Evolutionary conservation across 2,888 invertebrate species (phyloP).

Genomic region (Melieria crassipennis): DNA sequence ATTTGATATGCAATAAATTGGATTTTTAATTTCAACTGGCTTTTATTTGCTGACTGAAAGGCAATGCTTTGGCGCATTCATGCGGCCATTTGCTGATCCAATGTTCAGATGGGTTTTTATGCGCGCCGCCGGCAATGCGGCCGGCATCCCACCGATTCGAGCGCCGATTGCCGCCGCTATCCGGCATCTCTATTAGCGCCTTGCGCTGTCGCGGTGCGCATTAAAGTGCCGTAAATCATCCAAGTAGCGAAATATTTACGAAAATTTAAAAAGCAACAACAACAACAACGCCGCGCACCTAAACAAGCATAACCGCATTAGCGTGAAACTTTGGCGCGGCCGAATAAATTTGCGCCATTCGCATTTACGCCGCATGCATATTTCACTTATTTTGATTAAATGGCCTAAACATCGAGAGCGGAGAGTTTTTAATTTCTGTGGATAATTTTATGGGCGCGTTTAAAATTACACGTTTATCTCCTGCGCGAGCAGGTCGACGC

Average conservation of each 20-base stretch:
- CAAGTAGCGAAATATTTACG: too few relatives aligned
- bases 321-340: not conserved
- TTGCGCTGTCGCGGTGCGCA: constrained; percentile 10
- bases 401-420: not conserved
- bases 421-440: constrained; percentile 26
- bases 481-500: constrained; percentile 1
- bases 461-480: constrained; percentile 24
- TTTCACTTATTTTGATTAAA: not conserved
- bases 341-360: not conserved
- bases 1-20: constrained; percentile 28
- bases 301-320: constrained; percentile 2
- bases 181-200: constrained; percentile 13
- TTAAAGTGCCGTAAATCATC: too few relatives aligned
- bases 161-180: too few relatives aligned
- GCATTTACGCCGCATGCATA: not conserved
- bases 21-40: constrained; percentile 27
- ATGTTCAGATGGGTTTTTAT: constrained; percentile 19
- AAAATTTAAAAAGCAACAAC: constrained; percentile 4
- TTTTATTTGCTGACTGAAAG: constrained; percentile 6
- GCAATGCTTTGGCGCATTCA: too few relatives aligned
- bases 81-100: constrained; percentile 22
- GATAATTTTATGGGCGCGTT: constrained; percentile 25
- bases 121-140: too few relatives aligned
- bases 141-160: too few relatives aligned
- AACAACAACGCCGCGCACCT: constrained; percentile 8